Evolutionary conservation across 2,113 vertebrate genomes (phyloP).

Genomic region (Lepisosteus osseus): DNA sequence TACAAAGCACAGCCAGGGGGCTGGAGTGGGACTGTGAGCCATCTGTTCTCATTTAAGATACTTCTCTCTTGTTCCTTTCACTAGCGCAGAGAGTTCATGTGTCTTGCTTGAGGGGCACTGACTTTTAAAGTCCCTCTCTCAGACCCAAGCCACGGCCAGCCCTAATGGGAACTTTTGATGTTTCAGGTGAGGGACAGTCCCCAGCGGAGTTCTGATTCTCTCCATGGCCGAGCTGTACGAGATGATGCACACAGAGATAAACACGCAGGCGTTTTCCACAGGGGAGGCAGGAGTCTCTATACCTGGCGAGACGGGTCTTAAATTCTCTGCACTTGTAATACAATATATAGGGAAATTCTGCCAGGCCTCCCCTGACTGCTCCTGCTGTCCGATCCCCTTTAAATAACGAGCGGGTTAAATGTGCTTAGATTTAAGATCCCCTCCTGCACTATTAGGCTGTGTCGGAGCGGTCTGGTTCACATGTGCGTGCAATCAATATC

Average conservation of each 20-base stretch:
- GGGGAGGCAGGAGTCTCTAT: conserved; percentile 4
- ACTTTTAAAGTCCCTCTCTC: conserved; percentile 11
- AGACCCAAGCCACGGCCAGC: conserved; percentile 10
- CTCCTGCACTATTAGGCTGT: too few species aligned
- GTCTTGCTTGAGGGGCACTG: conserved; percentile 10
- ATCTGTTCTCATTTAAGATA: conserved; percentile 50
- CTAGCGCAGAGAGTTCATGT: conserved; percentile 14
- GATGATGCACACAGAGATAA: too few species aligned
- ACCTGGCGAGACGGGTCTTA: neutral
- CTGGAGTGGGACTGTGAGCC: conserved; percentile 16
- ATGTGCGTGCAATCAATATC: too few species aligned
- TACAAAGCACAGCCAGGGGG: too few species aligned
- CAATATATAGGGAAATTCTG: neutral
- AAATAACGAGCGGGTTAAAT: neutral
- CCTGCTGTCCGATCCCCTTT: conserved; percentile 1
- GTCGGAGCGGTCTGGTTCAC: too few species aligned
- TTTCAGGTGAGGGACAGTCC: conserved; percentile 52
- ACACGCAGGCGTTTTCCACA: neutral
- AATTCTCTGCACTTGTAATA: conserved; percentile 6
- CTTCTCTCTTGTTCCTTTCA: neutral
- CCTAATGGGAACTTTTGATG: conserved; percentile 50
- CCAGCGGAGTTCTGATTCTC: conserved; percentile 41
- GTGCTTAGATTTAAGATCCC: neutral
- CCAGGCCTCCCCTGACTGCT: neutral
- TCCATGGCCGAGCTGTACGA: too few species aligned